phyloP scores from a whole-genome alignment of 2,888 invertebrate species.

The Homarus gammarus region DNA sequence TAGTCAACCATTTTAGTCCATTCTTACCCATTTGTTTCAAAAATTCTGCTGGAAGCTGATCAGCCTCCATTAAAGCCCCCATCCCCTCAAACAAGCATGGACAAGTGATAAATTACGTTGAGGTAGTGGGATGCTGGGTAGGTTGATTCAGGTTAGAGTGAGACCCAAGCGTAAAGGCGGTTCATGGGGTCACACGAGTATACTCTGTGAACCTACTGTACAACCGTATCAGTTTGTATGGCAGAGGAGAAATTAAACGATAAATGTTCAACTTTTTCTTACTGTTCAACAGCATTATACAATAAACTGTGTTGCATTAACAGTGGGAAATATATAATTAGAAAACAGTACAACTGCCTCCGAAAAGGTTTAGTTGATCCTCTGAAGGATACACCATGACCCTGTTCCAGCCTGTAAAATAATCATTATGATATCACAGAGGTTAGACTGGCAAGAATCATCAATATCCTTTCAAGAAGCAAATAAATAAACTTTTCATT shows the following conservation, averaged over 20 bases:
- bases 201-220: no score
- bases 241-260: neutral
- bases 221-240: no score
- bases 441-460: constrained; percentile 47
- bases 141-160: no score
- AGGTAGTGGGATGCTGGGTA: no score
- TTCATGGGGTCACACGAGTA: no score
- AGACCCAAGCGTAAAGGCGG: no score
- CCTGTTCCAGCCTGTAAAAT: constrained; percentile 52
- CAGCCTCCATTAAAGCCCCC: no score
- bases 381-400: constrained; percentile 26
- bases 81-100: no score
- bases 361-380: neutral
- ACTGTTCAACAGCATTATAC: constrained; percentile 57
- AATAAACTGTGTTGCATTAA: constrained; percentile 51
- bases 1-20: no score
- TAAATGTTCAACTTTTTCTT: constrained; percentile 24
- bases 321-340: constrained; percentile 43
- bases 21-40: no score
- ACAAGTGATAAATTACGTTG: no score
- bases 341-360: constrained; percentile 30
- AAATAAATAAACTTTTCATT: neutral
- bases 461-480: neutral
- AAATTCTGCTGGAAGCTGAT: no score
- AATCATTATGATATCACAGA: constrained; percentile 61